phyloP scores from a whole-genome alignment of 2,797 vertebrate genomes.

The Mormyrops boulengeri region DNA sequence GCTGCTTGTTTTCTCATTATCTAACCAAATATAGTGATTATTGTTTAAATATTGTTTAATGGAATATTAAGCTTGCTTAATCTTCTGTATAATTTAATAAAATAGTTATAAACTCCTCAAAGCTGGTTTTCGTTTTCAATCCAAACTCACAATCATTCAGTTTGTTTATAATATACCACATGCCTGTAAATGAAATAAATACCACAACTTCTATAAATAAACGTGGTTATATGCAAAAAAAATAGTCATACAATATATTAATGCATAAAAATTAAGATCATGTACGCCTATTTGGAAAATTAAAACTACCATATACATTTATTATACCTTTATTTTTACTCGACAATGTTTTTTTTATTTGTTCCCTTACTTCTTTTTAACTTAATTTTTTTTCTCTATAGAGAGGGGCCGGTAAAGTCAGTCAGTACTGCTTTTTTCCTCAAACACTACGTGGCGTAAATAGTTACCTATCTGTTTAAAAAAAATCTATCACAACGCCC shows the following conservation, averaged over 20 bases:
- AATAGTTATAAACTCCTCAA: neutral
- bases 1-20: neutral
- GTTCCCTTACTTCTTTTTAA: neutral
- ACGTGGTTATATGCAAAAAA: neutral
- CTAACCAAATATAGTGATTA: neutral
- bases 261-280: neutral
- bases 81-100: neutral
- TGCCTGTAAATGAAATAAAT: neutral
- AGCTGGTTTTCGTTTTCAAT: neutral
- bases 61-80: neutral
- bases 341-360: neutral
- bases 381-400: neutral
- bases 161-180: neutral
- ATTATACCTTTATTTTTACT: neutral
- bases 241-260: neutral
- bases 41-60: neutral
- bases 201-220: neutral
- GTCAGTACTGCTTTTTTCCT: neutral
- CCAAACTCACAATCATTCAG: neutral
- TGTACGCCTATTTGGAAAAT: neutral
- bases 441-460: neutral
- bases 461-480: neutral
- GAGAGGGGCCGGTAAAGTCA: neutral
- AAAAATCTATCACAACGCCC: neutral
- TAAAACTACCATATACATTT: neutral